phyloP scores from a whole-genome alignment of 2,888 invertebrate species.

The Synergus laeviventris region DNA sequence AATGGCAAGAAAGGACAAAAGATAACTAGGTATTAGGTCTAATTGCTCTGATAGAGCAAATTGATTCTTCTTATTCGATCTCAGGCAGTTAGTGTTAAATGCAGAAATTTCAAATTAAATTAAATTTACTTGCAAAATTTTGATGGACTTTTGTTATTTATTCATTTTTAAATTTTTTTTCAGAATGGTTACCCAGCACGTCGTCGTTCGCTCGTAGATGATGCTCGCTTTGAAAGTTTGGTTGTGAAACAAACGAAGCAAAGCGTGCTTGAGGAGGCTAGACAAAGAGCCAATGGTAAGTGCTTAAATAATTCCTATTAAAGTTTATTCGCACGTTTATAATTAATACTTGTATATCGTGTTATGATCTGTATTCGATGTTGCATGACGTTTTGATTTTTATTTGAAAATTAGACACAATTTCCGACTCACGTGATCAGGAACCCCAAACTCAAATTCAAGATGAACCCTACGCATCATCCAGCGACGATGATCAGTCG shows the following conservation, averaged over 20 bases:
- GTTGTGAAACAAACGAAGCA: constrained; percentile 97
- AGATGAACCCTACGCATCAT: constrained; percentile 66
- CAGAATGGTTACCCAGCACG: constrained; percentile 98
- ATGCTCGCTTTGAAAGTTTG: constrained; percentile 97
- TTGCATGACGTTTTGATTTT: constrained; percentile 65
- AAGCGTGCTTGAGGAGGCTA: constrained; percentile 93
- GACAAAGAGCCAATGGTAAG: constrained; percentile 91
- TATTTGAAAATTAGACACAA: constrained; percentile 78
- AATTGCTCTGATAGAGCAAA: neutral
- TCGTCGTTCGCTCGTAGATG: constrained; percentile 96
- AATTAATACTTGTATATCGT: constrained; percentile 50
- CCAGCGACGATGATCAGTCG: constrained; percentile 72
- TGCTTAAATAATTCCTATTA: constrained; percentile 45
- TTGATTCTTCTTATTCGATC: neutral
- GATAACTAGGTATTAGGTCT: neutral
- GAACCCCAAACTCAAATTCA: constrained; percentile 70
- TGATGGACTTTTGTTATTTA: constrained; percentile 8
- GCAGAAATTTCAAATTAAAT: too few species aligned
- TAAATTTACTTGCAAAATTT: neutral
- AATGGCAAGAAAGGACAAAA: neutral
- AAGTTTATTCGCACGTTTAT: constrained; percentile 18
- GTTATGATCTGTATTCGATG: constrained; percentile 44
- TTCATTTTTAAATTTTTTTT: too few species aligned
- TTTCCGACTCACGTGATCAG: constrained; percentile 81
- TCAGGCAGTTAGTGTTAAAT: neutral